Percentiles rank a stretch among this genome's conserved stretches.
Evolutionary conservation across 2,888 invertebrate species (phyloP).

Genomic region (Ferdinandea cuprea): DNA sequence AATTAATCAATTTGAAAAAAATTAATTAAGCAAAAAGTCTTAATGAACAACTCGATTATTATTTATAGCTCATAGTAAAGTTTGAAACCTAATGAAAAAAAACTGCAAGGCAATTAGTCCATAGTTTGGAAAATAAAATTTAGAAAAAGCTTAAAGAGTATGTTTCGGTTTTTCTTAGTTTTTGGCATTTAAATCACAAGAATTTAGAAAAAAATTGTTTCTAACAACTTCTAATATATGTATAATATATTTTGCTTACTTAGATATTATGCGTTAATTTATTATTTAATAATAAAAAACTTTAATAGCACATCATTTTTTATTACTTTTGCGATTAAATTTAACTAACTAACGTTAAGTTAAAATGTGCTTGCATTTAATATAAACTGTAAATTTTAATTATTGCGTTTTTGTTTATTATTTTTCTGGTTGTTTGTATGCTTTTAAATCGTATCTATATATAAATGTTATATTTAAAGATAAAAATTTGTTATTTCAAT

Average conservation of each 20-base stretch:
- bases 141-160: conserved; percentile 39
- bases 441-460: conserved; percentile 37
- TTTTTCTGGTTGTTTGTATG: conserved; percentile 2
- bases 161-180: conserved; percentile 6
- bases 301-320: conserved; percentile 39
- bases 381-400: conserved; percentile 57
- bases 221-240: conserved; percentile 35
- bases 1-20: background rate
- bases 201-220: conserved; percentile 49
- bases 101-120: conserved; percentile 33
- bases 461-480: conserved; percentile 38
- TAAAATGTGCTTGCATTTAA: conserved; percentile 48
- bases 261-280: conserved; percentile 3
- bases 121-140: conserved; percentile 19
- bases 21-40: too few species aligned
- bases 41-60: too few species aligned
- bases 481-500: conserved; percentile 52
- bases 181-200: conserved; percentile 73
- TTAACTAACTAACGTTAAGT: conserved; percentile 37
- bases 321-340: conserved; percentile 18
- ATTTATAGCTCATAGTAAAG: conserved; percentile 10
- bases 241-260: conserved; percentile 23
- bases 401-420: conserved; percentile 49
- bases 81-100: conserved; percentile 32
- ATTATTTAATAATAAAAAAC: conserved; percentile 35